A percentile compares a stretch with the other conserved stretches of the same genome.
Conservation (phyloP, 2,797 vertebrate genomes). For the Cyprinella venusta region DNA sequence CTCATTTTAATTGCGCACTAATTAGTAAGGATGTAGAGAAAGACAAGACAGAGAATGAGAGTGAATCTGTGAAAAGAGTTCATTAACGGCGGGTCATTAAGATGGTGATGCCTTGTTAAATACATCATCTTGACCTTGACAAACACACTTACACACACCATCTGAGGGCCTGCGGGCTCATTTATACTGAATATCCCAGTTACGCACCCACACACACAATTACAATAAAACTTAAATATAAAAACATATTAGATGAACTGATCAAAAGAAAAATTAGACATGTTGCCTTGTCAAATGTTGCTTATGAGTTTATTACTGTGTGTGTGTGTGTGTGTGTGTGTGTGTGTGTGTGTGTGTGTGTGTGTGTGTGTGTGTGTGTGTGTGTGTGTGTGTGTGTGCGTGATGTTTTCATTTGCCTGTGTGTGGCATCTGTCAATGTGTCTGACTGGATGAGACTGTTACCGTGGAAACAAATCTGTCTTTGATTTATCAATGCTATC, state of each 20-base stretch:
- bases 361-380: no score
- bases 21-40: background rate
- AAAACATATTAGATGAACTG: background rate
- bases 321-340: no score
- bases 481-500: constrained; percentile 39
- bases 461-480: constrained; percentile 23
- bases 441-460: constrained; percentile 16
- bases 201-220: background rate
- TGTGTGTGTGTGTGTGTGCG: constrained; percentile 5
- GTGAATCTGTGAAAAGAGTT: constrained; percentile 25
- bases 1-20: background rate
- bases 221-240: background rate
- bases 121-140: constrained; percentile 40
- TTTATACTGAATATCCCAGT: background rate
- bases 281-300: no score
- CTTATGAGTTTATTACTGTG: no score
- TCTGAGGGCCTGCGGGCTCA: background rate
- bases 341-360: no score
- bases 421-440: constrained; percentile 36
- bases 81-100: constrained; percentile 45
- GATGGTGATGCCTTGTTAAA: constrained; percentile 47
- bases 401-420: background rate
- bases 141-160: constrained; percentile 37
- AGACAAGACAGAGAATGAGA: background rate
- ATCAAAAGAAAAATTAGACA: background rate